Conservation (phyloP, 2,888 invertebrate species). For the Nomada ruficornis region DNA sequence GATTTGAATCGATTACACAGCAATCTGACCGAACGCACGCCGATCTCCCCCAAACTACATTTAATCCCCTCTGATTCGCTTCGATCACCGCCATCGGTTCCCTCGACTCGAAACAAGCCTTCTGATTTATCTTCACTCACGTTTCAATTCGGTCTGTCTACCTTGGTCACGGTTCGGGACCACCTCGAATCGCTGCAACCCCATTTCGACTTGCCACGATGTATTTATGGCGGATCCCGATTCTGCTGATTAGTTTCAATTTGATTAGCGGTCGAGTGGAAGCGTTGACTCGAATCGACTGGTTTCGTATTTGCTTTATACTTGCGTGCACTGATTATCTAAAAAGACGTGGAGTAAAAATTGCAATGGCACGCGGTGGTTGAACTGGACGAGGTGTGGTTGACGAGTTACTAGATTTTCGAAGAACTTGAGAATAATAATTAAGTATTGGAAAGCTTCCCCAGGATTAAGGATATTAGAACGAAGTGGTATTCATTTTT, state of each 20-base stretch:
- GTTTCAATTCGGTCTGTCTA: conserved; percentile 35
- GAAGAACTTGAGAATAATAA: too few species aligned
- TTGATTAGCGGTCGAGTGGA: background rate
- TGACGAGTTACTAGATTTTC: too few species aligned
- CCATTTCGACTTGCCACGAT: background rate
- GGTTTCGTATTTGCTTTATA: background rate
- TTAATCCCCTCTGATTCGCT: conserved; percentile 50
- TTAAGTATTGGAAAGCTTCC: too few species aligned
- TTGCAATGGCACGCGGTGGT: too few species aligned
- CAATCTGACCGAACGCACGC: conserved; percentile 32
- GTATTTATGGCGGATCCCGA: background rate
- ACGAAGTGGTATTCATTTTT: too few species aligned
- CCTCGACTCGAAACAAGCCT: conserved; percentile 33
- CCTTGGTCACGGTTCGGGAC: conserved; percentile 3
- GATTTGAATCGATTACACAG: conserved; percentile 50
- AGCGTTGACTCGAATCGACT: too few species aligned
- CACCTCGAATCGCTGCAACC: background rate
- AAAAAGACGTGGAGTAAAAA: too few species aligned
- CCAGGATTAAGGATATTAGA: too few species aligned
- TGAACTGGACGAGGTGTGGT: too few species aligned
- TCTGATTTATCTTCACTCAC: conserved; percentile 42
- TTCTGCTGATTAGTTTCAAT: background rate
- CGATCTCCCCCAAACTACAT: conserved; percentile 43
- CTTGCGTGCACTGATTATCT: background rate
- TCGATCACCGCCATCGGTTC: conserved; percentile 9